Conservation (phyloP, 37 sponge, comb jelly and placozoan species). For the Crambe crambe region DNA sequence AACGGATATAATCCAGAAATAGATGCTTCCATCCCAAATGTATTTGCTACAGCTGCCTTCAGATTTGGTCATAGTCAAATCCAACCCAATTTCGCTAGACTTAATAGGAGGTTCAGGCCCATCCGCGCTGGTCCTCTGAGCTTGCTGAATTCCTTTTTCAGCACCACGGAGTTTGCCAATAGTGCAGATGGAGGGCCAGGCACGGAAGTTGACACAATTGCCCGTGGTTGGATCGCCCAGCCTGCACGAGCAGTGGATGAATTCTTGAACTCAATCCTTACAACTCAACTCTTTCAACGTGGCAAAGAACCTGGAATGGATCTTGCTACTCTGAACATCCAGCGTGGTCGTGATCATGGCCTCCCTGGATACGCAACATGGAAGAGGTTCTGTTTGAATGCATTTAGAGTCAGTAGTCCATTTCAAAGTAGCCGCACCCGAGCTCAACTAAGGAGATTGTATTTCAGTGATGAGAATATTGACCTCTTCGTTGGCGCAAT, state of each 20-base stretch:
- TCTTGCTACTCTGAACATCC: slow-evolving; percentile 78
- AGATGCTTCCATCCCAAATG: slow-evolving; percentile 63
- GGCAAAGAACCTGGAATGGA: slow-evolving; percentile 36
- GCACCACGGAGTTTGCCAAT: slow-evolving; percentile 30
- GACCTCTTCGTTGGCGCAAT: slow-evolving; percentile 85
- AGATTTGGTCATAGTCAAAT: slow-evolving; percentile 84
- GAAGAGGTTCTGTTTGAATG: slow-evolving; percentile 54
- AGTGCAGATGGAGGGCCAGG: slow-evolving; percentile 68
- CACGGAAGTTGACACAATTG: slow-evolving; percentile 68
- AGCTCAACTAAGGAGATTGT: slow-evolving; percentile 33
- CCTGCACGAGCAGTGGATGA: slow-evolving; percentile 60
- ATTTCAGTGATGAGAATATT: slow-evolving; percentile 36
- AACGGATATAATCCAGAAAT: slow-evolving; percentile 55
- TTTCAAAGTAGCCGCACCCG: slow-evolving; percentile 26
- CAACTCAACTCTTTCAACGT: slow-evolving; percentile 60
- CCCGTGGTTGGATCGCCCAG: slow-evolving; percentile 60
- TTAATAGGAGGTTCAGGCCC: slow-evolving; percentile 32
- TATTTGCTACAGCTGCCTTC: slow-evolving; percentile 86
- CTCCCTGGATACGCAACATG: slow-evolving; percentile 69
- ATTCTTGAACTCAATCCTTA: slow-evolving; percentile 55
- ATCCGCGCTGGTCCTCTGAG: slow-evolving; percentile 42
- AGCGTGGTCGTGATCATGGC: slow-evolving; percentile 90
- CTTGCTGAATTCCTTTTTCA: slow-evolving; percentile 60
- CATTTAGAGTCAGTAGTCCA: not conserved
- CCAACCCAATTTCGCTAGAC: slow-evolving; percentile 51